Base-by-base conservation (phyloP, 2,113 vertebrate species). In the Hippocampus comes region DNA sequence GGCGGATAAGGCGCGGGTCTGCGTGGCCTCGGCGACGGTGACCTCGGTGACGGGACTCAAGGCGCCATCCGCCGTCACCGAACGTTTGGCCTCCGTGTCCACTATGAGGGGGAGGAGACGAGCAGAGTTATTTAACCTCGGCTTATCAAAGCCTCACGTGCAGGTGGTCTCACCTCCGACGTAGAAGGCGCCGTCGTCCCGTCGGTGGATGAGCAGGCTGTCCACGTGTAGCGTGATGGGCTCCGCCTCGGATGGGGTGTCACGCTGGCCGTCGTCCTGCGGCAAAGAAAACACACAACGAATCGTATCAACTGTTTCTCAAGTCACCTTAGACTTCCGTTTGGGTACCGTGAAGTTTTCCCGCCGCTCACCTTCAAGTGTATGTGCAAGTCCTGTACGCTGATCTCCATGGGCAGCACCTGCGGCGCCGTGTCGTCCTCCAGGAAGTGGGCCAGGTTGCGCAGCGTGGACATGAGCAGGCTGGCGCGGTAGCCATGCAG, bases 381-480 rank as follows among this genome's bases (percentile, higher is more conserved):
- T 83, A 99, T 89, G 77, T 90, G 94, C n/a, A 94, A 91, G 85
- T 97, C 95, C 81, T 87, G 93, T 89, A 99, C 87, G 74, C 94
- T 93, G 90, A 99, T 98, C 90, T 95, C 95, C 96, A 99, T 97
- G 69, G 97, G 97, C 91, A 99, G 93, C 71, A 98, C 94, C 87
- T 95, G 93, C 30, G 95, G 91, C 0, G 95, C 87, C 6, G 93
- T 91, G 89, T 97, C 94, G 69, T 98, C 97, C 88, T 97, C 96
- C 82, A 98, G 89, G 91, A 99, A 99, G 88, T 93, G 92, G 12
- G 95, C 91, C 80, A 99, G 94, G 89, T 98, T 99, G 53, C 89
- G 90, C 70, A 99, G 92, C 65, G 96, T 95, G 79, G 97, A 96
- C 34, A 93, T 95, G 80, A 98, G 80, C 82, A 99, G 96, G 87